Evolutionary conservation across 2,113 vertebrate species (phyloP).

Genomic region (Rynchops niger): DNA sequence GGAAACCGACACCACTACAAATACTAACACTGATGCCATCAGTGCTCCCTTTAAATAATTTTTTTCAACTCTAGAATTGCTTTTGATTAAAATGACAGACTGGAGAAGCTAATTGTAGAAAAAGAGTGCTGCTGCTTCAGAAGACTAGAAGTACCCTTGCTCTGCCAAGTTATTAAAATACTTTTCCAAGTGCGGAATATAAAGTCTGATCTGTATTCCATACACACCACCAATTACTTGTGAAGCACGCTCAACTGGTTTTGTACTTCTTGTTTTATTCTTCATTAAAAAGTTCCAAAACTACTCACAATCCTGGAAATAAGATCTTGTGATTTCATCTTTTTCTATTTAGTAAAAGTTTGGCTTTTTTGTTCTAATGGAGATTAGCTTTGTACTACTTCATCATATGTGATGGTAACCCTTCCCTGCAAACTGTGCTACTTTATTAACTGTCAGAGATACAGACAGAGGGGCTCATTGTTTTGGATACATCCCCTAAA

Average conservation of each 20-base stretch:
- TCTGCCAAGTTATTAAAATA: slow-evolving; percentile 56
- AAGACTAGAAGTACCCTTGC: slow-evolving; percentile 30
- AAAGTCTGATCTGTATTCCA: slow-evolving; percentile 53
- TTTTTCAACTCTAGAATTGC: background rate
- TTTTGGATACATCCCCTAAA: background rate
- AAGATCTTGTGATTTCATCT: slow-evolving; percentile 34
- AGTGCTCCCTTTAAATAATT: background rate
- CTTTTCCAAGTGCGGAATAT: slow-evolving; percentile 54
- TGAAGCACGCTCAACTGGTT: background rate
- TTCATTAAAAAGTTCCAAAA: slow-evolving; percentile 44
- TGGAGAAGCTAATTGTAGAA: slow-evolving; percentile 46
- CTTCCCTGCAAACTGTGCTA: background rate
- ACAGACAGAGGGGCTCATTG: background rate
- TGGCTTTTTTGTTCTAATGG: background rate
- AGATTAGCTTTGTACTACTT: background rate
- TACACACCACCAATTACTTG: slow-evolving; percentile 29
- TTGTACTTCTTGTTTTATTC: slow-evolving; percentile 21
- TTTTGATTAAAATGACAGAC: slow-evolving; percentile 22
- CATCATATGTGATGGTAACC: background rate
- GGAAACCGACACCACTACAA: background rate
- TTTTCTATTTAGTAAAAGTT: slow-evolving; percentile 14
- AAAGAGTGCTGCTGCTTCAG: slow-evolving; percentile 17
- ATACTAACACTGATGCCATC: background rate
- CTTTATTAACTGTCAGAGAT: background rate
- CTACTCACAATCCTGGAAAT: slow-evolving; percentile 16